Evolutionary conservation across 2,113 vertebrate species (phyloP).

Genomic region (Rhineura floridana): DNA sequence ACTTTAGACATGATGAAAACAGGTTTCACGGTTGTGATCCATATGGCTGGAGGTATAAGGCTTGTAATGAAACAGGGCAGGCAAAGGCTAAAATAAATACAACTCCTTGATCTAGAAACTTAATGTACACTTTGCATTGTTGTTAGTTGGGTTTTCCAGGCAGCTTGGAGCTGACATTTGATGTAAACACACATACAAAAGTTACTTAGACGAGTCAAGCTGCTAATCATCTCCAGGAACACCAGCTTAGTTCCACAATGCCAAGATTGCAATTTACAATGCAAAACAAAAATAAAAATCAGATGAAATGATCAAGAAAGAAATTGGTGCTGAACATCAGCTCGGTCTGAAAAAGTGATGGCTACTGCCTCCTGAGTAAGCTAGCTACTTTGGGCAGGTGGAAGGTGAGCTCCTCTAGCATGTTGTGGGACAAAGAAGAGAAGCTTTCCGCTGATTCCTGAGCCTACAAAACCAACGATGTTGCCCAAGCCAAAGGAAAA

Average conservation of each 20-base stretch:
- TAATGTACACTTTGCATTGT: not conserved
- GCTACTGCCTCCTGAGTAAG: not conserved
- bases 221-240: not conserved
- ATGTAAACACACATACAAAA: not conserved
- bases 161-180: not conserved
- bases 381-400: not conserved
- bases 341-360: not conserved
- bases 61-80: not conserved
- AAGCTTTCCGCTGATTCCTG: not conserved
- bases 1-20: not conserved
- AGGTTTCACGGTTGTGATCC: not conserved
- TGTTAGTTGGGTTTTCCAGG: not conserved
- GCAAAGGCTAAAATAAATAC: not conserved
- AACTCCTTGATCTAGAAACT: not conserved
- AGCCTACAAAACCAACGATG: not conserved
- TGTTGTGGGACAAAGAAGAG: not conserved
- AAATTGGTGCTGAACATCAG: not conserved
- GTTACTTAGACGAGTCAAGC: not conserved
- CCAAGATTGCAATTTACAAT: not conserved
- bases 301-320: not conserved
- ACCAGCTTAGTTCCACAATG: not conserved
- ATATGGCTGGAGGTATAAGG: not conserved
- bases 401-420: not conserved
- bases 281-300: not conserved
- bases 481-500: not conserved